Percentiles rank a stretch among this genome's conserved stretches.
Evolutionary conservation across 2,888 invertebrate genomes (phyloP).

Genomic region (Entomobrya proxima): DNA sequence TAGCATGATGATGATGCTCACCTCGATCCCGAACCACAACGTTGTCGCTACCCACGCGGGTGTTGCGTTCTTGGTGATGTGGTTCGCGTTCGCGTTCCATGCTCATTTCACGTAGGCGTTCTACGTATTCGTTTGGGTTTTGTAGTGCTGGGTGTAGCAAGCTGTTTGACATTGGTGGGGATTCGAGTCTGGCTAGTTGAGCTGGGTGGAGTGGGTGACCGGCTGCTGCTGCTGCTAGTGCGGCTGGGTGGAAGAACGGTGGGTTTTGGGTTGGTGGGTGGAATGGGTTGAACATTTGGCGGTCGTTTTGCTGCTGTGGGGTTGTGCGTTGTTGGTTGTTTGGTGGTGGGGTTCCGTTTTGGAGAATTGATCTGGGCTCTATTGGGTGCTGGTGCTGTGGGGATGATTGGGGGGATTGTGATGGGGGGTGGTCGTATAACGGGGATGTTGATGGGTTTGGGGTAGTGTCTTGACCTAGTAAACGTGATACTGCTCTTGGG

Average conservation of each 20-base stretch:
- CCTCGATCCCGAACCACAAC: background rate
- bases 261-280: background rate
- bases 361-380: background rate
- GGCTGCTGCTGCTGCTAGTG: too few species aligned
- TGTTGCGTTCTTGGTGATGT: too few species aligned
- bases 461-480: conserved; percentile 85
- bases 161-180: conserved; percentile 46
- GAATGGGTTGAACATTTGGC: background rate
- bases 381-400: too few species aligned
- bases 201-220: too few species aligned
- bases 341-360: conserved; percentile 76
- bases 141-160: conserved; percentile 67
- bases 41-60: background rate
- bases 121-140: conserved; percentile 69
- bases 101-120: conserved; percentile 69
- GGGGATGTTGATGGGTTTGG: background rate
- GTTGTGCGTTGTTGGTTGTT: conserved; percentile 78
- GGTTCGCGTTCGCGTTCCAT: conserved; percentile 50
- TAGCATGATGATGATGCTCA: background rate
- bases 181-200: background rate
- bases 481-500: conserved; percentile 91
- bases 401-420: conserved; percentile 50
- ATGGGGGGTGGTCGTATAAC: background rate
- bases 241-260: conserved; percentile 81
- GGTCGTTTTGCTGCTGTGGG: background rate